Evolutionary conservation across 2,888 invertebrate genomes (phyloP), one percentile per base, ranked within the genome.

Genomic region (Smittia aterrima): DNA sequence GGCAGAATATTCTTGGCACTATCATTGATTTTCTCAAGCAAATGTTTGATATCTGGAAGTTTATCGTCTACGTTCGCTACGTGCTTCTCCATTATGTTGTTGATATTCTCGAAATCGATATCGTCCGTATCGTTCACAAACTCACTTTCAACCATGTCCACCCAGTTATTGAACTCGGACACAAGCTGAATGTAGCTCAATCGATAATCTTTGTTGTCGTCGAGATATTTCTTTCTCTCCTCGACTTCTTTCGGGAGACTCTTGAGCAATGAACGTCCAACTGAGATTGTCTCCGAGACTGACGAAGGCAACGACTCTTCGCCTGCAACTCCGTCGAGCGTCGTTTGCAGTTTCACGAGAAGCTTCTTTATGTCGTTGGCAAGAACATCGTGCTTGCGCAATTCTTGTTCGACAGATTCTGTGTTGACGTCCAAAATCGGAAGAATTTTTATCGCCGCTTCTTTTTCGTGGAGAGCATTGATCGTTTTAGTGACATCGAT

Each of bases 1-100:
- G 94, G 91, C 92, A 93, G 93, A 75, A 95, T 93, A 79, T 92
- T 92, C 78, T 95, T 93, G 0, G 93, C 92, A 1, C 91, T 89
- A 75, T 91, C 90, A 79, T 93, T 92, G 80, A 94, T 92, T 75
- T 90, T 88, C 77, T 92, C 91, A 3, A 94, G 91, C 77, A 94
- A 84, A 79, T 92, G 92, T 75, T 91, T 89, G 80, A 93, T 91
- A 22, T 88, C 87, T 0, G 88, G 85, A 79, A 94, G 93, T 83
- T 93, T 94, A 41, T 66, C 16, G 27, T 74, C 74, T 11, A 74
- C 66, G 20, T 13, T 62, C 9, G 24, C 13, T 1, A 47, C 47
- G 80, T 95, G 95, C 78, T 95, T 93, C 79, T 94, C 92, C 24
- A 96, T 85, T 79, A 95, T 93, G 6, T 88, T 85, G 66, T 90